Percentiles rank a stretch among this genome's conserved stretches.
These are phyloP conservation scores for Frankliniella fusca DNA, from an alignment of 2,888 invertebrate species.

Conservation along the genomic window DNA sequence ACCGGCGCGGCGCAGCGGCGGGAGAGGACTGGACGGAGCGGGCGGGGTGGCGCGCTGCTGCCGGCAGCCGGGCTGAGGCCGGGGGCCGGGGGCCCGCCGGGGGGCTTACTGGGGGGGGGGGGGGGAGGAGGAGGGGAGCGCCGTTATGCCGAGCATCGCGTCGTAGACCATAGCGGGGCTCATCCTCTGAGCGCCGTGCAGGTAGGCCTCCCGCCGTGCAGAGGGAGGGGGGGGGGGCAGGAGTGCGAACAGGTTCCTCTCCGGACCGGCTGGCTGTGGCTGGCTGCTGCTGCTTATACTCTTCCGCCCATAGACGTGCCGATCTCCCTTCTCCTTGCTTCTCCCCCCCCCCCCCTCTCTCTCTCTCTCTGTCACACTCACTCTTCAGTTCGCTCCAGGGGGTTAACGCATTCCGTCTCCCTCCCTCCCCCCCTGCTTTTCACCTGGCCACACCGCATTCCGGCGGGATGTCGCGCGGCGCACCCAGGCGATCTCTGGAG, in stretches of 20 bases:
- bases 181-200: not conserved
- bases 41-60: not conserved
- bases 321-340: not conserved
- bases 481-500: not conserved
- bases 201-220: not conserved
- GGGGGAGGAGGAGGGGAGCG: not conserved
- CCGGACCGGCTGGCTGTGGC: not conserved
- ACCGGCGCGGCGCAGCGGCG: not conserved
- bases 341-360: not conserved
- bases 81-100: not conserved
- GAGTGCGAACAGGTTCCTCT: not conserved
- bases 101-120: not conserved
- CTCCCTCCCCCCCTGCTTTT: not conserved
- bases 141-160: not conserved
- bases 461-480: not conserved
- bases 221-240: not conserved
- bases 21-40: not conserved
- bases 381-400: not conserved
- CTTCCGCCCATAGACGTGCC: not conserved
- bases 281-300: not conserved
- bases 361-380: not conserved
- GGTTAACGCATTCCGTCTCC: not conserved
- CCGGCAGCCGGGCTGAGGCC: not conserved
- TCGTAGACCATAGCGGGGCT: not conserved
- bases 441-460: constrained; percentile 1